Evolutionary conservation across 2,797 vertebrate genomes (phyloP).

Genomic region (Myotis daubentonii): DNA sequence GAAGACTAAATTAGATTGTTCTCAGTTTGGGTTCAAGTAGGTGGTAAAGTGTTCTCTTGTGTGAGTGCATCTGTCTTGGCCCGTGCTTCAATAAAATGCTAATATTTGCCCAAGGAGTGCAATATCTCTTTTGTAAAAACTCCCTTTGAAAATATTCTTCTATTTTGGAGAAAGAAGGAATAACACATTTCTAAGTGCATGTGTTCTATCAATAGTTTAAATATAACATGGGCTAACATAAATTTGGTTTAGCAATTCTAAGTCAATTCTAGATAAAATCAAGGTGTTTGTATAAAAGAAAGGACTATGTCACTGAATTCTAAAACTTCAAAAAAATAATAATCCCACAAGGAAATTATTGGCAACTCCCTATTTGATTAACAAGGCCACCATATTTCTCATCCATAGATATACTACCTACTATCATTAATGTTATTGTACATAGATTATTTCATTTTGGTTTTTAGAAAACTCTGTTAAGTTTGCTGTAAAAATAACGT

Average conservation of each 20-base stretch:
- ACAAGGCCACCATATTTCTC: neutral
- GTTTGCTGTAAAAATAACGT: neutral
- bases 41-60: neutral
- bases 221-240: neutral
- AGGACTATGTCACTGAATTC: neutral
- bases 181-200: constrained; percentile 12
- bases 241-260: constrained; percentile 47
- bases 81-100: neutral
- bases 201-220: neutral
- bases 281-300: constrained; percentile 6
- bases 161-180: neutral
- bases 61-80: neutral
- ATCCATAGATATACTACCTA: neutral
- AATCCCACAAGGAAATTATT: neutral
- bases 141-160: neutral
- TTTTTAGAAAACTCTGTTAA: constrained; percentile 7
- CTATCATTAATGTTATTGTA: neutral
- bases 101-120: neutral
- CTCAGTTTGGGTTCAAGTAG: neutral
- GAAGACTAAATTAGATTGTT: neutral
- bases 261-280: constrained; percentile 31
- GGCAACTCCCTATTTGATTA: neutral
- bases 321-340: constrained; percentile 43
- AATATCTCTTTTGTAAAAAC: neutral
- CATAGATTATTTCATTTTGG: neutral